Evolutionary conservation across 2,113 vertebrate genomes (phyloP), one percentile per base, ranked within the genome.

Genomic region (Melospiza melodia): DNA sequence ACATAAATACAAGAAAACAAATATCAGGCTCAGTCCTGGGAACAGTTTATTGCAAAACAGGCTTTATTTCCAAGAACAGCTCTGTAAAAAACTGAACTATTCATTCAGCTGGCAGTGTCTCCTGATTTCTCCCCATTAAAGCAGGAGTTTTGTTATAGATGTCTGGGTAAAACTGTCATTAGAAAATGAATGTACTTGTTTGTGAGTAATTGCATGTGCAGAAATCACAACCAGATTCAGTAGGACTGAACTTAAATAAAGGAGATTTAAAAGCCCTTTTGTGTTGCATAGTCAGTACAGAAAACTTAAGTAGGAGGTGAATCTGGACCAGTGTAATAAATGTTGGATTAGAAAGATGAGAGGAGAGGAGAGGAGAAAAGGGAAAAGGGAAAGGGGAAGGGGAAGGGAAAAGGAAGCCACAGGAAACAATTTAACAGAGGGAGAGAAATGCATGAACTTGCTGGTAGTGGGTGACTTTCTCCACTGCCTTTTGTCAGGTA

Each of bases 1-100:
- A 86, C 88, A 94, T 93, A 92, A 96, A 95, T 86, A 84, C 73
- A 96, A 68, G 55, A 90, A 88, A 94, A 89, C 43, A 94, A 96
- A 94, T 93, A 83, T 31, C 25, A 12, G 52, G 27, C 82, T 90
- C 51, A 83, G 75, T 83, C 79, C 57, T 88, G 57, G 1, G 3
- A 96, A 68, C 30, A 37, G 30, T 83, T 93, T 95, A 75, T 93
- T 0, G 1, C 44, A 68, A 87, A 95, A 59, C 13, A 84, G 43
- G 8, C 63, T 90, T 71, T 80, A 74, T 87, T 97, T 95, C 87
- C 82, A 93, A 91, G 92, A 96, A 85, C 59, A 95, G 68, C 33
- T 94, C 71, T 67, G 43, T 87, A 77, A 74, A 95, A 93, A 69
- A 68, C 9, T 28, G 28, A 80, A 76, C 39, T 71, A 35, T 77